Percentiles rank a stretch among this genome's conserved stretches.
phyloP scores from a whole-genome alignment of 2,797 vertebrate species.

The Smutsia temminckii region DNA sequence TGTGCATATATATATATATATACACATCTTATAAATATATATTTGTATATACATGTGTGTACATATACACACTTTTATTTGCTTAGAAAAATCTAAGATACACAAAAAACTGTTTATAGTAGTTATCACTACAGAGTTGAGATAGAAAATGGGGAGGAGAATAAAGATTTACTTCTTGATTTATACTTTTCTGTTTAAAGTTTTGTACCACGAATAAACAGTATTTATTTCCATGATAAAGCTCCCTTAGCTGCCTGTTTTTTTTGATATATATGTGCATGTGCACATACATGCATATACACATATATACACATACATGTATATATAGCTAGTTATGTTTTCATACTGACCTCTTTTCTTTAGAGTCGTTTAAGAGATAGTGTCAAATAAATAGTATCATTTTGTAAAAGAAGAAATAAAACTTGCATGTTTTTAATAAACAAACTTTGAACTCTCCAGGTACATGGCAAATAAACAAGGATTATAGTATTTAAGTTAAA shows the following conservation, averaged over 20 bases:
- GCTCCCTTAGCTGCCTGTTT: not conserved
- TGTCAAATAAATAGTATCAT: not conserved
- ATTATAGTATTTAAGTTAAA: not conserved
- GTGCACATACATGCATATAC: too few species aligned
- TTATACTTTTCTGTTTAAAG: conserved; percentile 9
- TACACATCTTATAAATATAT: not conserved
- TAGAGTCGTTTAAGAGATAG: not conserved
- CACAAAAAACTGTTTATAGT: not conserved
- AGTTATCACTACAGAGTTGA: not conserved
- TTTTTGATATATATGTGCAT: not conserved
- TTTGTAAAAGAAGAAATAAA: conserved; percentile 32
- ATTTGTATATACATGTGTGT: not conserved
- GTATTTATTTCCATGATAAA: not conserved
- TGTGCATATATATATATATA: not conserved
- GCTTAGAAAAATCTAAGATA: not conserved
- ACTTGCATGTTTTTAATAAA: not conserved
- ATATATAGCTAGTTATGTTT: not conserved
- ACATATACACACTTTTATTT: not conserved
- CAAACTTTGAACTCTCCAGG: not conserved
- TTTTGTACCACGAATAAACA: not conserved
- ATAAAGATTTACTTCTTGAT: conserved; percentile 20
- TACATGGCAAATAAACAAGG: not conserved
- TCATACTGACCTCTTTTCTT: conserved; percentile 27
- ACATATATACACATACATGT: not conserved
- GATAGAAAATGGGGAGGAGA: not conserved